Base-by-base conservation (phyloP, 2,113 vertebrate species). In the Antennarius striatus region DNA sequence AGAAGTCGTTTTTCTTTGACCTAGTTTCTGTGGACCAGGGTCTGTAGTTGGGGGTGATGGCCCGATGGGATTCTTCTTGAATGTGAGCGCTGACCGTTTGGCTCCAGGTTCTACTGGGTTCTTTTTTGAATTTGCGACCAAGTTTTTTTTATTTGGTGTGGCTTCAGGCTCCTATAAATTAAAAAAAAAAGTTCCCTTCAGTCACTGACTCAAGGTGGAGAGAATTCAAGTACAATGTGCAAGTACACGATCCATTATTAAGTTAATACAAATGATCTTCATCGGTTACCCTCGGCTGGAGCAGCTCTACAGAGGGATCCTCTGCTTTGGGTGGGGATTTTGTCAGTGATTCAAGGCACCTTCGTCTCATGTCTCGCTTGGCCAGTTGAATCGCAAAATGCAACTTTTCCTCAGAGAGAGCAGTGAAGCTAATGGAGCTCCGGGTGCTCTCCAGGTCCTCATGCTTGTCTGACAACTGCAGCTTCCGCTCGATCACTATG, bases 401-500 rank as follows among this genome's bases (percentile, higher is more conserved):
- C 45, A 99, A 90, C 60, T 87, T 94, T 50, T 99, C 95, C 84
- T 98, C 95, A 3, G 97, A 98, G 14, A 98, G 62, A 3, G 91
- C 78, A 0, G 95, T 95, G 83, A 99, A 96, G 13, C 88, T 83
- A 42, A 94, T 17, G 13, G 93, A 93, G 68, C 88, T 91, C 58
- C 61, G 76, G 22, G 64, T n/a, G 48, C 79, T 91, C 40, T 77
- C 51, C n/a, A 64, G 68, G 1, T 85, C 69, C 43, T 83, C 86
- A 28, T 45, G 63, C 69, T 56, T 13, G 1, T 71, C 48, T 3
- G 67, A 6, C 56, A 1, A 60, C 11, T 78, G 70, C 0, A 84
- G 84, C 76, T 98, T 83, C 76, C 95, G 97, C 86, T 99, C 96
- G 40, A 99, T 96, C 83, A 93, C 60, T 73, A 98, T 95, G 56